Percentiles rank a stretch among this genome's conserved stretches.
Evolutionary conservation across 2,888 invertebrate genomes (phyloP).

Genomic region (Agonopterix subpropinquella): DNA sequence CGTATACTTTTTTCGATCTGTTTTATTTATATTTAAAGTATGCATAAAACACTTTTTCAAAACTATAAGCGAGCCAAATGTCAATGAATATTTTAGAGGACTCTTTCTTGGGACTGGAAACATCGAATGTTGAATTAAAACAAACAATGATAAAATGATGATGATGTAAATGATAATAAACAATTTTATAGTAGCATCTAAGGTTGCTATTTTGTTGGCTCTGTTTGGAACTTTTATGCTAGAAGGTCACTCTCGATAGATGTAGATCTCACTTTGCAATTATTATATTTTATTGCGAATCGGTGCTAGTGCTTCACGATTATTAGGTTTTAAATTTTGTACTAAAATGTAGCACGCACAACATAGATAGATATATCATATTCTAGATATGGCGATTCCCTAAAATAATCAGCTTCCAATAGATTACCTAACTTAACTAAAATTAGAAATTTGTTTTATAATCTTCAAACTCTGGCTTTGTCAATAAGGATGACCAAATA

Average conservation of each 20-base stretch:
- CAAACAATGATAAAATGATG: too few relatives aligned
- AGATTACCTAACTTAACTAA: background rate
- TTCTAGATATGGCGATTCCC: background rate
- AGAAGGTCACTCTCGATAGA: conserved; percentile 2
- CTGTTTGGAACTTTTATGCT: background rate
- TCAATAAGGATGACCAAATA: background rate
- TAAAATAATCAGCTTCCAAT: conserved; percentile 10
- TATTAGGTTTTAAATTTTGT: conserved; percentile 41
- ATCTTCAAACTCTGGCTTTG: background rate
- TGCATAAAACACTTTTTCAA: too few relatives aligned
- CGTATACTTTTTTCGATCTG: too few relatives aligned
- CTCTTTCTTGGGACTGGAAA: too few relatives aligned
- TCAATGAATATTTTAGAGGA: too few relatives aligned
- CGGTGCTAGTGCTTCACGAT: conserved; percentile 60
- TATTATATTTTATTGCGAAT: conserved; percentile 43
- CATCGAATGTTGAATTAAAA: too few relatives aligned
- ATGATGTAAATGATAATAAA: too few relatives aligned
- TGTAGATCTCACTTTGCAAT: conserved; percentile 33
- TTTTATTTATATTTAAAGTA: too few relatives aligned
- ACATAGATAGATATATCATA: conserved; percentile 11
- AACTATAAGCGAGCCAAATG: too few relatives aligned
- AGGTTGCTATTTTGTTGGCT: too few relatives aligned
- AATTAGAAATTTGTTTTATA: background rate
- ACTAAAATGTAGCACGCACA: conserved; percentile 20
- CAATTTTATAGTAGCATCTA: too few relatives aligned